Evolutionary conservation across 2,113 vertebrate species (phyloP).

Genomic region (Aphelocoma coerulescens): DNA sequence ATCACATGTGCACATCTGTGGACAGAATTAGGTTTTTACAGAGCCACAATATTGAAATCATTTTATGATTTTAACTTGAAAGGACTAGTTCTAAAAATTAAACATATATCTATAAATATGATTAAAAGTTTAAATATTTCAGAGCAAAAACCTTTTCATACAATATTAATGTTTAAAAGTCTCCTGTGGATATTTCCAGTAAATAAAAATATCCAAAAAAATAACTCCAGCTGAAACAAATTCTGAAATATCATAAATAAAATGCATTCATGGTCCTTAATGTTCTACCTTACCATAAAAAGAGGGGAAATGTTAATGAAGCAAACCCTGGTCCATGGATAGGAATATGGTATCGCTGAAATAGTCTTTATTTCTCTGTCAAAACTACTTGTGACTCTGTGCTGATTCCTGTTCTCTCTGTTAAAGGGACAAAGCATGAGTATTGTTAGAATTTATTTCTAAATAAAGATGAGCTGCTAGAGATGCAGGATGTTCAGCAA

Average conservation of each 20-base stretch:
- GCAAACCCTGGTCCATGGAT: not conserved
- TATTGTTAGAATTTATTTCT: conserved; percentile 8
- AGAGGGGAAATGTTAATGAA: not conserved
- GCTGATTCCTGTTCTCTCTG: not conserved
- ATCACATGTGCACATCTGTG: not conserved
- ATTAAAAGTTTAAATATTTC: conserved; percentile 42
- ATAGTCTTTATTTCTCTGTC: conserved; percentile 5
- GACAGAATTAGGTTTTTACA: not conserved
- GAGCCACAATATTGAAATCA: not conserved
- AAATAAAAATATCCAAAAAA: conserved; percentile 15
- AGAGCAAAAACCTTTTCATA: not conserved
- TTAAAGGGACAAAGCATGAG: not conserved
- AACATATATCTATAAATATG: not conserved
- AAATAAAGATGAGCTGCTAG: conserved; percentile 41
- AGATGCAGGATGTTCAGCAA: conserved; percentile 34
- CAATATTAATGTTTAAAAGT: not conserved
- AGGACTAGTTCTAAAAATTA: conserved; percentile 17
- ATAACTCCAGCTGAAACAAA: conserved; percentile 14
- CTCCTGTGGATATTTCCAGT: not conserved
- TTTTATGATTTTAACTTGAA: not conserved
- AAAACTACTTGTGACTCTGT: not conserved
- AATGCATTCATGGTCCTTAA: not conserved
- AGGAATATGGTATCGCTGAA: conserved; percentile 5
- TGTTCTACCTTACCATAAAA: not conserved
- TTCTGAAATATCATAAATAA: conserved; percentile 53